Evolutionary conservation across 2,888 invertebrate genomes (phyloP), one percentile per base, ranked within the genome.

Genomic region (Shargacucullia verbasci): DNA sequence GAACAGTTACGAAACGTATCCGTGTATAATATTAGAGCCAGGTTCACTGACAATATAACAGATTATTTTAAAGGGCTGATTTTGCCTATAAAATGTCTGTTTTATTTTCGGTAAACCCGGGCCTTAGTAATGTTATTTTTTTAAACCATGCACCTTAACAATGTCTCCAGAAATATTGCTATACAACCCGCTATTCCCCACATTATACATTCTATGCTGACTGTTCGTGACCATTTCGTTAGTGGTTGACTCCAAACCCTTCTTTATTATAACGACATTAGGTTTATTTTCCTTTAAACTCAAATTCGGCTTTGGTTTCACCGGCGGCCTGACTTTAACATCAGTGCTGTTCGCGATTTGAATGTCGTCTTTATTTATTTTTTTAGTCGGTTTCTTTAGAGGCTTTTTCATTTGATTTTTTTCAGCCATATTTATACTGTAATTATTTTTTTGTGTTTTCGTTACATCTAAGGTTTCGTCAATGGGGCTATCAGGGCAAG

Each of bases 191-290:
- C 58, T 80, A 41, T 67, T 64, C 4, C 77, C 76, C 35, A 80
- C 75, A 57, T 69, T 78, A 52, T 75, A 71, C 73, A 83, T 70
- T 11, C 72, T 63, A 48, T 78, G 79, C 10, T 70, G 76, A 29
- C 74, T 61, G 59, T 82, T 83, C 7, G 78, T 70, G 11, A 89
- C 79, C 80, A 86, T 85, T 60, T 94, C 91, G 81, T 96, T 96
- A 37, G 96, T 96, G 2, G 96, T 96, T 0, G 95, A 96, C 3
- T 95, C 92, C 55, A 96, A 88, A 61, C 95, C 95, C 48, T 95
- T 90, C 54, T 94, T 95, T 61, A 95, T 92, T 70, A 96, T 96
- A 52, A 95, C 94, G 10, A 95, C 76, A 69, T 82, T 83, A 77
- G 86, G 80, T 77, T 85, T 84, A 70, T 40, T 77, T 59, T 79